These are phyloP conservation scores for Phenganax stokvisi DNA, from an alignment of 92 coral and sea anemone genomes.

Conservation along the genomic window DNA sequence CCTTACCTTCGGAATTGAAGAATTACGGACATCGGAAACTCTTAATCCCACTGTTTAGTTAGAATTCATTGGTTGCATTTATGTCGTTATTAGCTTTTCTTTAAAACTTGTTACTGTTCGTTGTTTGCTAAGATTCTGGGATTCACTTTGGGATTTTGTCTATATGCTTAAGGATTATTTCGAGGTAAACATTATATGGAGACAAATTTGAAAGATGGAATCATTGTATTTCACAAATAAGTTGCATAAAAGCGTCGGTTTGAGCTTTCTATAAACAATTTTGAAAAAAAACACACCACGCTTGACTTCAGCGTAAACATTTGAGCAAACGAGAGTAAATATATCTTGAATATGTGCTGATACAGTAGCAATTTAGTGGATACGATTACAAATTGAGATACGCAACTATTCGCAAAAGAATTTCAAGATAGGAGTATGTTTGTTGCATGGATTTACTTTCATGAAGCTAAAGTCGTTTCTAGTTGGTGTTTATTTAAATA, in stretches of 20 bases:
- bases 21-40: not conserved
- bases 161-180: not conserved
- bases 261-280: too few relatives aligned
- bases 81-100: not conserved
- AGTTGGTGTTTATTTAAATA: not conserved
- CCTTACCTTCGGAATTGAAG: not conserved
- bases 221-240: too few relatives aligned
- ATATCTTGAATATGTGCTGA: too few relatives aligned
- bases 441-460: too few relatives aligned
- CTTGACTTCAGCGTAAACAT: too few relatives aligned
- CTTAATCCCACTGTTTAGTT: not conserved
- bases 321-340: too few relatives aligned
- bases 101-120: not conserved
- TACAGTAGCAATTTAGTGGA: too few relatives aligned
- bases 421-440: too few relatives aligned
- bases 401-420: too few relatives aligned
- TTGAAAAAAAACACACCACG: too few relatives aligned
- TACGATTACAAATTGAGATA: too few relatives aligned
- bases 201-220: not conserved
- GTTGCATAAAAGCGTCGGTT: too few relatives aligned
- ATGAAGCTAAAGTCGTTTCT: not conserved
- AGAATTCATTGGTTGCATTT: not conserved
- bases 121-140: not conserved
- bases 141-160: not conserved
- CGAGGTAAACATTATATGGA: not conserved